These are phyloP conservation scores for Drosophila eohydei DNA, from an alignment of 2,888 invertebrate genomes.

Conservation along the genomic window DNA sequence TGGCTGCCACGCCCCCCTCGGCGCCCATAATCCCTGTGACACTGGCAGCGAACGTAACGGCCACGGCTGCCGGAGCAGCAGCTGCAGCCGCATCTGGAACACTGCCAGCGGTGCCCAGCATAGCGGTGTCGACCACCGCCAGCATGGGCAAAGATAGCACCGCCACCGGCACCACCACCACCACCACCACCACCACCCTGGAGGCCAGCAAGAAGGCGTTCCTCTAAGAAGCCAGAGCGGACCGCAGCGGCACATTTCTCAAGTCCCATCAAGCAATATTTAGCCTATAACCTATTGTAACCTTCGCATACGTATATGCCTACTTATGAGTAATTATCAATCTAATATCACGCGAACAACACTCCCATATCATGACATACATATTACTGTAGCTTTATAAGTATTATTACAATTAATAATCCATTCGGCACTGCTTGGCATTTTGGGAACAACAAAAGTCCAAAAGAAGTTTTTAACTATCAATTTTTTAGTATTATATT, in stretches of 20 bases:
- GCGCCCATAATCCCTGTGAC: conserved; percentile 18
- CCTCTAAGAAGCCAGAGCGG: conserved; percentile 42
- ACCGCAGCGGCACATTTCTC: not conserved
- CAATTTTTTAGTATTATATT: conserved; percentile 15
- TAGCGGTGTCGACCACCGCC: conserved; percentile 70
- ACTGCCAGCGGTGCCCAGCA: conserved; percentile 59
- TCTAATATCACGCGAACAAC: conserved; percentile 47
- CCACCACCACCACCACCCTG: conserved; percentile 49
- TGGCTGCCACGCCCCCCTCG: conserved; percentile 59
- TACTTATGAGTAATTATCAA: conserved; percentile 27
- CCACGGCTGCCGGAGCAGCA: conserved; percentile 42
- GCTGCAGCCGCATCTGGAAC: conserved; percentile 45
- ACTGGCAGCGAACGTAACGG: conserved; percentile 26
- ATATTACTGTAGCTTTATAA: conserved; percentile 62
- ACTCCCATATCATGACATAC: conserved; percentile 75
- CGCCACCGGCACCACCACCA: conserved; percentile 32
- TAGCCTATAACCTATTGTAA: conserved; percentile 48
- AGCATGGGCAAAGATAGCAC: conserved; percentile 62
- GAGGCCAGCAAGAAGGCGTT: conserved; percentile 70
- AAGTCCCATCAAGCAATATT: conserved; percentile 63
- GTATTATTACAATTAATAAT: conserved; percentile 66
- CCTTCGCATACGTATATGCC: conserved; percentile 59
- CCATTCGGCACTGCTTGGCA: conserved; percentile 51
- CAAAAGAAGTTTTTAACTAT: conserved; percentile 22
- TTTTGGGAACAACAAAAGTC: conserved; percentile 25